Conservation (phyloP, 1,140 invertebrate species). For the Saccostrea cuccullata region DNA sequence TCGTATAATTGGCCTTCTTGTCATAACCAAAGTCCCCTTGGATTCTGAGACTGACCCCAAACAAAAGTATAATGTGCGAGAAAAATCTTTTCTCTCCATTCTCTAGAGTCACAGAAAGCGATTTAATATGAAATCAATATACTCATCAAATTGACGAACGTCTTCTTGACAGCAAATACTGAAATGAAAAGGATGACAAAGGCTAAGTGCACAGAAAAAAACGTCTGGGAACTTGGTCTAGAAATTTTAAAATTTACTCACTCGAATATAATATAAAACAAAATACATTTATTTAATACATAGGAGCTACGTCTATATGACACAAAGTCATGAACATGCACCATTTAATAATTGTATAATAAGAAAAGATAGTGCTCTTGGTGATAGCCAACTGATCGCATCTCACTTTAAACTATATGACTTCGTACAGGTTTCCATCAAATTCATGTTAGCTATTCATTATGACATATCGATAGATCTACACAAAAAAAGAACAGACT, state of each 20-base stretch:
- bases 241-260: not conserved
- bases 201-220: not conserved
- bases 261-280: not conserved
- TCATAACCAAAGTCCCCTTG: not conserved
- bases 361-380: too few relatives aligned
- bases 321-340: not conserved
- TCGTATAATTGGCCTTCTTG: not conserved
- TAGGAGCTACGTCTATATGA: not conserved
- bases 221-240: not conserved
- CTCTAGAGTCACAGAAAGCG: not conserved
- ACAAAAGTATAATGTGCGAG: not conserved
- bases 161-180: not conserved
- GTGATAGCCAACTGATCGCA: too few relatives aligned
- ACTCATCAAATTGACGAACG: not conserved
- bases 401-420: too few relatives aligned
- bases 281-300: not conserved
- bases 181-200: not conserved
- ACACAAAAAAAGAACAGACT: too few relatives aligned
- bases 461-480: too few relatives aligned
- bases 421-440: too few relatives aligned
- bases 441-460: too few relatives aligned
- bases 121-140: not conserved
- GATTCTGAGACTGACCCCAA: not conserved
- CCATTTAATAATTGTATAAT: too few relatives aligned
- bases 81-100: not conserved